phyloP scores from a whole-genome alignment of 2,113 vertebrate genomes.

The Phyllopteryx taeniolatus region DNA sequence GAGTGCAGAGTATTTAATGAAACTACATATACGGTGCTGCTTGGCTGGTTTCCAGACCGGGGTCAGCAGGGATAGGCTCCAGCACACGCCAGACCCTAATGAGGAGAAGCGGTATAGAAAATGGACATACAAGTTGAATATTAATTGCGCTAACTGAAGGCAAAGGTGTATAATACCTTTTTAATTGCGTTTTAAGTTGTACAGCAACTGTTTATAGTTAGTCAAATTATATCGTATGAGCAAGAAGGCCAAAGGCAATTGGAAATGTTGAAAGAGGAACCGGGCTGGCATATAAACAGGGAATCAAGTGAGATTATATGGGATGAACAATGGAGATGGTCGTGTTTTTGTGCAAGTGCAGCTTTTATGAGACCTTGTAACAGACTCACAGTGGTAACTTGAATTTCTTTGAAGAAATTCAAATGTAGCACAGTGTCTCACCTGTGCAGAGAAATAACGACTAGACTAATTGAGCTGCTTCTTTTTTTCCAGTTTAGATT shows the following conservation, averaged over 20 bases:
- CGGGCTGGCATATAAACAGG: constrained; percentile 39
- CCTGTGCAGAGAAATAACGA: constrained; percentile 18
- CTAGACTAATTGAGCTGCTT: neutral
- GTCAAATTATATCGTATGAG: constrained; percentile 23
- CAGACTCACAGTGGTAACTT: constrained; percentile 33
- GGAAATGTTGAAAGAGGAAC: constrained; percentile 28
- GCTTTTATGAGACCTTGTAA: constrained; percentile 26
- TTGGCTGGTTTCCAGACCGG: neutral
- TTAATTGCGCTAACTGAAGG: neutral
- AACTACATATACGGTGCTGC: neutral
- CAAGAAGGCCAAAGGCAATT: constrained; percentile 30
- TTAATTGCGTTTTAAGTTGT: neutral
- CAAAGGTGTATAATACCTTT: neutral
- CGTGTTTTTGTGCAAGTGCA: constrained; percentile 9
- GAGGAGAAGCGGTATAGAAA: neutral
- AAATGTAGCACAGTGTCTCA: constrained; percentile 32
- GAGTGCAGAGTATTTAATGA: neutral
- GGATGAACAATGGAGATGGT: constrained; percentile 39
- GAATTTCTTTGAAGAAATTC: constrained; percentile 25
- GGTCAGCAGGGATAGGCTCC: neutral
- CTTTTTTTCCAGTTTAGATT: neutral
- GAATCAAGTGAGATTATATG: constrained; percentile 26
- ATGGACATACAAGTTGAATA: neutral
- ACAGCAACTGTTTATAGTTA: neutral
- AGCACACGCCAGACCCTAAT: neutral